Conservation (phyloP, 2,888 invertebrate genomes). For the Andrena bicolor region DNA sequence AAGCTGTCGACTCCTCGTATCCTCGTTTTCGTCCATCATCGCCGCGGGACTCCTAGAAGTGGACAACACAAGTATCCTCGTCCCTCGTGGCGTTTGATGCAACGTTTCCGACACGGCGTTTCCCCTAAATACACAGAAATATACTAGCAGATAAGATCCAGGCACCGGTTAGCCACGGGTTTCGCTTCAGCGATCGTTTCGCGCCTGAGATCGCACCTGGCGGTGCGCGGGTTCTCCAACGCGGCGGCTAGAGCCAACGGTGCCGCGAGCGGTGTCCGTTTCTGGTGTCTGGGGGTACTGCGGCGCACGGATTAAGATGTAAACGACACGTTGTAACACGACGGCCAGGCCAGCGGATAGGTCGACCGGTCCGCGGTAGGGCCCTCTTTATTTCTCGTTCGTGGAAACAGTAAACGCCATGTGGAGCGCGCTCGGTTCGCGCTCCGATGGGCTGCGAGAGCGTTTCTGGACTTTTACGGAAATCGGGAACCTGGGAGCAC, state of each 20-base stretch:
- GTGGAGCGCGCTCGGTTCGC: constrained; percentile 65
- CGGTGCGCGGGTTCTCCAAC: constrained; percentile 47
- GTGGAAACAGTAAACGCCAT: constrained; percentile 75
- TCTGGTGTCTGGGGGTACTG: not conserved
- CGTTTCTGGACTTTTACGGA: constrained; percentile 80
- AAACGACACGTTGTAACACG: constrained; percentile 61
- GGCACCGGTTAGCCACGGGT: constrained; percentile 39
- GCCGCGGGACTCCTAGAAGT: not conserved
- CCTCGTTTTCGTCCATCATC: not conserved
- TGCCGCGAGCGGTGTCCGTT: constrained; percentile 27
- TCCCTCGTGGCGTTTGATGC: not conserved
- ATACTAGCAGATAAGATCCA: constrained; percentile 58
- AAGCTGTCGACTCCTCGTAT: not conserved
- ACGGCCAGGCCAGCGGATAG: constrained; percentile 28
- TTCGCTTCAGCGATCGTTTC: constrained; percentile 59
- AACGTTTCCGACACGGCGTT: constrained; percentile 17
- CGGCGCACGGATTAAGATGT: constrained; percentile 71
- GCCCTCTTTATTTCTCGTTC: constrained; percentile 67
- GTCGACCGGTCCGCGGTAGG: constrained; percentile 48
- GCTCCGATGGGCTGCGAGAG: constrained; percentile 68
- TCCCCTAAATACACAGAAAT: constrained; percentile 46
- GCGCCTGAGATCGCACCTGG: constrained; percentile 67
- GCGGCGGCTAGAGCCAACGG: constrained; percentile 22
- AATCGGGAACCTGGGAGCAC: constrained; percentile 78
- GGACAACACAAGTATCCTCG: not conserved